A percentile compares a stretch with the other conserved stretches of the same genome.
phyloP scores from a whole-genome alignment of 2,888 invertebrate species.

The Dysmachus trigonus region DNA sequence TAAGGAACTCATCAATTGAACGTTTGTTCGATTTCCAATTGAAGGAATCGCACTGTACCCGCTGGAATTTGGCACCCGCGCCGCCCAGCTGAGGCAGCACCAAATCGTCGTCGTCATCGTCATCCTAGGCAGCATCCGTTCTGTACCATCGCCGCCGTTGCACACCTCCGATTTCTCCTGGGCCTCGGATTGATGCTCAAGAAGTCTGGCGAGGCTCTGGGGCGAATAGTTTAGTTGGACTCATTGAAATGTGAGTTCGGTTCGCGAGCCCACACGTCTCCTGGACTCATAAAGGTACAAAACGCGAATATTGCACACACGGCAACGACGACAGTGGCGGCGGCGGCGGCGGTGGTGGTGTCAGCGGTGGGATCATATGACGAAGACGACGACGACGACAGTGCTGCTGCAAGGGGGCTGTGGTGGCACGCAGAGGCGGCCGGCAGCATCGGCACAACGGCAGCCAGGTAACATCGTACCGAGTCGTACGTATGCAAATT shows the following conservation, averaged over 20 bases:
- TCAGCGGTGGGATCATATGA: not conserved
- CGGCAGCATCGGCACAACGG: not conserved
- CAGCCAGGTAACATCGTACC: slow-evolving; percentile 9
- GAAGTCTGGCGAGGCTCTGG: not conserved
- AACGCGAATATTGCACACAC: slow-evolving; percentile 31
- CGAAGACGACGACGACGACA: not conserved
- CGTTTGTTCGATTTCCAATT: slow-evolving; percentile 13
- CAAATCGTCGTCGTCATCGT: not conserved
- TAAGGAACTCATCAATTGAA: slow-evolving; percentile 41
- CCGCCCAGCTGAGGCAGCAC: not conserved
- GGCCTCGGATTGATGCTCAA: not conserved
- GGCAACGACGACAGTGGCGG: not conserved
- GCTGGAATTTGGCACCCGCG: slow-evolving; percentile 3
- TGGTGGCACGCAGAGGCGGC: not conserved
- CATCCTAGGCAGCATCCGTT: not conserved
- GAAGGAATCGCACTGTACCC: slow-evolving; percentile 25
- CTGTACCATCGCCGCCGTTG: not conserved
- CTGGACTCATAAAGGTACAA: slow-evolving; percentile 16
- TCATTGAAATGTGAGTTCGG: slow-evolving; percentile 16
- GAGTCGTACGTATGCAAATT: slow-evolving; percentile 40
- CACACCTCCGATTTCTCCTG: not conserved
- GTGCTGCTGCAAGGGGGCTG: not conserved
- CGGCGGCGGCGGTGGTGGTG: not conserved
- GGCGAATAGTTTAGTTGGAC: not conserved
- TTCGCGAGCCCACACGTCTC: slow-evolving; percentile 23